Evolutionary conservation across 2,797 vertebrate genomes (phyloP).

Genomic region (Esox lucius): DNA sequence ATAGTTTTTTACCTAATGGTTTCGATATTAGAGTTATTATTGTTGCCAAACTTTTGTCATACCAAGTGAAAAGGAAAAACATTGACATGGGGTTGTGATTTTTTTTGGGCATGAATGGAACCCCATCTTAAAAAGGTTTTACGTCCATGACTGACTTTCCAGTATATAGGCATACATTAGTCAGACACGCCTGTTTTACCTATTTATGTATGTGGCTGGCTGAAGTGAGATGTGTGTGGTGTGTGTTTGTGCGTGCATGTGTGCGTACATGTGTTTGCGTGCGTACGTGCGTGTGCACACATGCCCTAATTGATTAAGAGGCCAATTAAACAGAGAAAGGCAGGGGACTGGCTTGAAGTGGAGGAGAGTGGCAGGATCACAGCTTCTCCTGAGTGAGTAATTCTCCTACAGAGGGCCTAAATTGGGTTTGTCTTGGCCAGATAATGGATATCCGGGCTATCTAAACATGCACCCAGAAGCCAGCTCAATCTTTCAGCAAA

Average conservation of each 20-base stretch:
- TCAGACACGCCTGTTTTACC: constrained; percentile 17
- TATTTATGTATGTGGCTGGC: constrained; percentile 39
- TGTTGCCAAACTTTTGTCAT: neutral
- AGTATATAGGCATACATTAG: neutral
- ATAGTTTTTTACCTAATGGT: neutral
- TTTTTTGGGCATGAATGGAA: neutral
- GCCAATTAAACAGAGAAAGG: constrained; percentile 52
- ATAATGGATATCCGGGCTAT: constrained; percentile 64
- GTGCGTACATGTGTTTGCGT: neutral
- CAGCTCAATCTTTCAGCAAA: constrained; percentile 43
- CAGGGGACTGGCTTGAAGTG: constrained; percentile 9
- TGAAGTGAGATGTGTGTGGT: constrained; percentile 4
- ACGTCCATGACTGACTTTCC: neutral
- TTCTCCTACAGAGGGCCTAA: constrained; percentile 48
- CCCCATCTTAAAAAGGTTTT: neutral
- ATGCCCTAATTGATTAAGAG: constrained; percentile 55
- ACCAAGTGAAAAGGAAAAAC: neutral
- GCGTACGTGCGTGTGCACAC: neutral
- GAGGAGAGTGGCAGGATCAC: constrained; percentile 36
- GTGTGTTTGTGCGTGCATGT: neutral
- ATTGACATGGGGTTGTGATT: neutral
- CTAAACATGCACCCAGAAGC: constrained; percentile 60
- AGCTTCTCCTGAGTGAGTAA: constrained; percentile 39
- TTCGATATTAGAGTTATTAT: neutral
- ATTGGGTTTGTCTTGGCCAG: constrained; percentile 60